These are phyloP conservation scores for Eubasilissa splendida DNA, from an alignment of 2,888 invertebrate species.

Conservation along the genomic window DNA sequence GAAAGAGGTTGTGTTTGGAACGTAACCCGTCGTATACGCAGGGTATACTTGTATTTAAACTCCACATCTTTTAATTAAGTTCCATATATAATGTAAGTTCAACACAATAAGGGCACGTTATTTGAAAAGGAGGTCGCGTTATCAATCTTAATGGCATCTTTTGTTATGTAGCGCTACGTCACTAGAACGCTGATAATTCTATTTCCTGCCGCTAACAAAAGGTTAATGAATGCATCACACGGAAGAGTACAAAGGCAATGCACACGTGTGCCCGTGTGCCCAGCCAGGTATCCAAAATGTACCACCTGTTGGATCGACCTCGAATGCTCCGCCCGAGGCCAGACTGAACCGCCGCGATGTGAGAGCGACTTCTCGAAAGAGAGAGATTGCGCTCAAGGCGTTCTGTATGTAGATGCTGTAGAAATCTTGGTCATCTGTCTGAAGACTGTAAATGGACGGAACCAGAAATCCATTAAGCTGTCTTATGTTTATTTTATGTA, in stretches of 20 bases:
- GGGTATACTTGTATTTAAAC: too few relatives aligned
- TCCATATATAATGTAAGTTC: too few relatives aligned
- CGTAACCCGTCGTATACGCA: too few relatives aligned
- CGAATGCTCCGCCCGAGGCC: constrained; percentile 22
- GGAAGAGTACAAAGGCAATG: constrained; percentile 16
- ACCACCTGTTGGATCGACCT: constrained; percentile 28
- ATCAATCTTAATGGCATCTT: constrained; percentile 1
- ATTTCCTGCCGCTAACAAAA: constrained; percentile 9
- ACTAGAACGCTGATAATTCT: constrained; percentile 22
- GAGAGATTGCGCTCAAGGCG: constrained; percentile 31
- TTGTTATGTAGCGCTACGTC: constrained; percentile 19
- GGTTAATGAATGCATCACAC: constrained; percentile 18
- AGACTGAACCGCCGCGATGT: not conserved
- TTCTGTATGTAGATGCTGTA: not conserved
- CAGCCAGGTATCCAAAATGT: not conserved
- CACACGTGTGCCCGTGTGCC: constrained; percentile 34
- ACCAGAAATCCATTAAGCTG: constrained; percentile 16
- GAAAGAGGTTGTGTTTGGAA: too few relatives aligned
- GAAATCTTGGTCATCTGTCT: constrained; percentile 35
- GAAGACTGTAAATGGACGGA: not conserved
- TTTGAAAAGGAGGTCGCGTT: not conserved
- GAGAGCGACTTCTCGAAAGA: constrained; percentile 3
- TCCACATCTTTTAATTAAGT: too few relatives aligned
- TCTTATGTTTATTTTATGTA: constrained; percentile 9
- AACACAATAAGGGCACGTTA: not conserved